phyloP scores from a whole-genome alignment of 1,140 invertebrate species.

The Ostrea edulis region DNA sequence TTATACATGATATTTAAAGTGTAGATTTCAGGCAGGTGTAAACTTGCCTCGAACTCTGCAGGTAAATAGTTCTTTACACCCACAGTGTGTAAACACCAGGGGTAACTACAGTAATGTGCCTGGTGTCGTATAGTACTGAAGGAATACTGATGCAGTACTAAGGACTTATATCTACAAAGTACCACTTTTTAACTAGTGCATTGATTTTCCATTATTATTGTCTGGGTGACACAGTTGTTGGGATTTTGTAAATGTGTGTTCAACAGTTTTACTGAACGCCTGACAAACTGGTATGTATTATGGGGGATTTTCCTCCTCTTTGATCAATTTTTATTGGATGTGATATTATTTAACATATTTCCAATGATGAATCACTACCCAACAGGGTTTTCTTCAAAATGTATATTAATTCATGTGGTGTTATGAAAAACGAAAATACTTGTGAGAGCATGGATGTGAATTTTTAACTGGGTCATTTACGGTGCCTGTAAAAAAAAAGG shows the following conservation, averaged over 20 bases:
- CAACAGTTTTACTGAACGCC: neutral
- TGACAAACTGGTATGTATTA: neutral
- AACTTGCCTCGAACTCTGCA: constrained; percentile 7
- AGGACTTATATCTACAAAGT: neutral
- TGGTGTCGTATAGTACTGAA: neutral
- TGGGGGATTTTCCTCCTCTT: neutral
- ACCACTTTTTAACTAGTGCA: neutral
- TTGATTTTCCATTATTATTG: neutral
- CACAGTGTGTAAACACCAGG: neutral
- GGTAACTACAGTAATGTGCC: neutral
- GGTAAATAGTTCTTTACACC: constrained; percentile 23
- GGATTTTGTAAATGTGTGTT: neutral
- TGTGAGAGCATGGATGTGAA: neutral
- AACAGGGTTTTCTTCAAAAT: neutral
- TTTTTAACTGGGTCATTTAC: neutral
- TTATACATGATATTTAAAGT: constrained; percentile 17
- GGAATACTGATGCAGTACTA: neutral
- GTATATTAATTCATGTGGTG: neutral
- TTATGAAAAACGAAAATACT: neutral
- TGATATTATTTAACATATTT: neutral
- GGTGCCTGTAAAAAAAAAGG: neutral
- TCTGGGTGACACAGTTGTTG: neutral
- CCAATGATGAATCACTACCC: neutral
- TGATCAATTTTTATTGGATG: neutral
- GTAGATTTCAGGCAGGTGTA: constrained; percentile 19